Evolutionary conservation across 2,113 vertebrate genomes (phyloP).

Genomic region (Drymodes brunneopygia): DNA sequence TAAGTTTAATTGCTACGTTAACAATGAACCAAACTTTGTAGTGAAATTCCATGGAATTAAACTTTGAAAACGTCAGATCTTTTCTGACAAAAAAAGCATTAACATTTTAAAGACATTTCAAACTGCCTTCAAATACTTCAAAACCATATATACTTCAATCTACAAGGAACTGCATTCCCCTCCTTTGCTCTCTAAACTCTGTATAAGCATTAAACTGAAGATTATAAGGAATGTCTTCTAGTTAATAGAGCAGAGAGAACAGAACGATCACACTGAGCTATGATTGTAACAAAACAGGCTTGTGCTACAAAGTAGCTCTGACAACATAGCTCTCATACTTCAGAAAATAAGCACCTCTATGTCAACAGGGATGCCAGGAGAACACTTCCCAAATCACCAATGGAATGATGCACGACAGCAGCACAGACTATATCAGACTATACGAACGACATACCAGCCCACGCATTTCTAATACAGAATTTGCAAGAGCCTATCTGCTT

Average conservation of each 20-base stretch:
- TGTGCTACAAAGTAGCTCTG: not conserved
- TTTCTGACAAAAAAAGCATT: not conserved
- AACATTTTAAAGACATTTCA: not conserved
- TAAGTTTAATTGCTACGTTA: not conserved
- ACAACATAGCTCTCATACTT: rapidly evolving
- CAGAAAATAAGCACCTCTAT: rapidly evolving
- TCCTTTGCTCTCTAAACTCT: not conserved
- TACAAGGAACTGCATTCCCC: not conserved
- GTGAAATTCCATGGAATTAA: rapidly evolving
- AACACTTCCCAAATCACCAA: not conserved
- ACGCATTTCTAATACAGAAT: not conserved
- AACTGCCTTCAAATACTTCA: not conserved
- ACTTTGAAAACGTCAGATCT: not conserved
- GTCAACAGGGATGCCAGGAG: not conserved
- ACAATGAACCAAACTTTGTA: not conserved
- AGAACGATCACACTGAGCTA: not conserved
- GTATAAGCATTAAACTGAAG: no score
- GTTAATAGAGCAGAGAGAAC: not conserved
- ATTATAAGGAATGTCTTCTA: not conserved
- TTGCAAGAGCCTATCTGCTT: not conserved
- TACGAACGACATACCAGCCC: rapidly evolving
- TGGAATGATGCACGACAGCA: rapidly evolving
- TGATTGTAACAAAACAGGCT: rapidly evolving
- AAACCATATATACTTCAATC: not conserved
- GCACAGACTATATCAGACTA: rapidly evolving